These are phyloP conservation scores for Dinoponera quadriceps DNA, from an alignment of 1,140 invertebrate species.

Conservation along the genomic window DNA sequence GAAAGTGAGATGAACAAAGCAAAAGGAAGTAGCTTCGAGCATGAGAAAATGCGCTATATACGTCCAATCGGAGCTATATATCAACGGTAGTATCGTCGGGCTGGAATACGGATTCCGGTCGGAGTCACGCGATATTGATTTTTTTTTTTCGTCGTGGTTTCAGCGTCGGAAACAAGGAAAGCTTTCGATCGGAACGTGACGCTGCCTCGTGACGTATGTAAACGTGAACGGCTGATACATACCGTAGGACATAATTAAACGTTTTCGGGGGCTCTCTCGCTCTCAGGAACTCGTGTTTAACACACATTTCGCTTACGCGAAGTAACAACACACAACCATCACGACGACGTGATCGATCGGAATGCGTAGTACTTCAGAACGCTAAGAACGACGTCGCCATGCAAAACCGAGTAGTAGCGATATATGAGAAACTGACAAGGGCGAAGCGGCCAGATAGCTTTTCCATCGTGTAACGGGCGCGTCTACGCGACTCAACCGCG, in stretches of 20 bases:
- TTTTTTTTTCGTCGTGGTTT: too few species aligned
- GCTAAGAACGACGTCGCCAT: slow-evolving; percentile 44
- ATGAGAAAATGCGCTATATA: too few species aligned
- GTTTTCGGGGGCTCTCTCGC: slow-evolving; percentile 31
- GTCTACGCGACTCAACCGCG: neutral
- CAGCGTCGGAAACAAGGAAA: too few species aligned
- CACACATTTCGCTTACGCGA: slow-evolving; percentile 11
- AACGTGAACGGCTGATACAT: slow-evolving; percentile 13
- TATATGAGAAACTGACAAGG: neutral
- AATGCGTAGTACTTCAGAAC: slow-evolving; percentile 5
- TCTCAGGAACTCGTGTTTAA: slow-evolving; percentile 40
- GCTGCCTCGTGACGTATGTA: neutral
- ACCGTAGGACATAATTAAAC: slow-evolving; percentile 1
- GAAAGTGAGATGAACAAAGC: too few species aligned
- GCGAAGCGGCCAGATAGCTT: slow-evolving; percentile 22
- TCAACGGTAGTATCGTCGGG: too few species aligned
- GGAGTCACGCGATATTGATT: too few species aligned
- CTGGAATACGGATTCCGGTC: too few species aligned
- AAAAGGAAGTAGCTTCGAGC: too few species aligned
- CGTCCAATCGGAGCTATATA: too few species aligned
- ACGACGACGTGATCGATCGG: neutral
- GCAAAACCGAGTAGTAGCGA: slow-evolving; percentile 54
- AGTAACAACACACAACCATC: slow-evolving; percentile 18
- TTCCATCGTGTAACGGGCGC: slow-evolving; percentile 56
- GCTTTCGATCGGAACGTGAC: too few species aligned